Base-by-base conservation (phyloP, 2,888 invertebrate genomes). In the Imbricaverruca yamaguchii region DNA sequence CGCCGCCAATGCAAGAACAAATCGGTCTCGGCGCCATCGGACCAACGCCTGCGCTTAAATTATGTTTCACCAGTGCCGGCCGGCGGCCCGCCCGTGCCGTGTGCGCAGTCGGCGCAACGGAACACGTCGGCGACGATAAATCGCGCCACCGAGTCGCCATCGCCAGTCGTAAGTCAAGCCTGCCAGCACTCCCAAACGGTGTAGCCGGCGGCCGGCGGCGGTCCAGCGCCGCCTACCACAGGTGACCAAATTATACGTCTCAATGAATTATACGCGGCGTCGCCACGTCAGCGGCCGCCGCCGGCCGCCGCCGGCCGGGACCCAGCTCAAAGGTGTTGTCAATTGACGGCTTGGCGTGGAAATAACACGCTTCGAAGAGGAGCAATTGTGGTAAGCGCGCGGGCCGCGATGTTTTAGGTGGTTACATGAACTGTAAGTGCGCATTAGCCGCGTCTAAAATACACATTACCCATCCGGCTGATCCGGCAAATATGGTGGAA, bases 341-440 rank as follows among this genome's bases (percentile, higher is more conserved):
- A 74, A 74, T 74, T 74, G 74, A 53, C 74, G 74, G 74, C 53
- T 21, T 74, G 74, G 74, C 74, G 74, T 9, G 18, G 74, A 74
- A 74, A 74, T 74, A 74, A 74, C 55, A 74, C 74, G 55, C 10
- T 55, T 74, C 55, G 74, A 18, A 21, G 53, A 74, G 53, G 53
- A 74, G 74, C 74, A 74, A 74, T 74, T 74, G 74, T 21, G 74
- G 74, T 74, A 74, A 74, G 12, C 74, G 74, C 74, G 55, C 74
- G 21, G 74, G 74, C 74, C 55, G 55, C 74, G 74, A 61, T 74
- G 74, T 55, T 74, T 74, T 74, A 74, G 74, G 74, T 74, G 74
- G 74, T 74, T 74, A 74, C 74, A 74, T 21, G 74, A 55, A 55
- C 74, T 74, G 1, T 7, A 74, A 74, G 53, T 74, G 53, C 74